Conservation (phyloP, 2,888 invertebrate species). For the Aleiodes leptofemur region DNA sequence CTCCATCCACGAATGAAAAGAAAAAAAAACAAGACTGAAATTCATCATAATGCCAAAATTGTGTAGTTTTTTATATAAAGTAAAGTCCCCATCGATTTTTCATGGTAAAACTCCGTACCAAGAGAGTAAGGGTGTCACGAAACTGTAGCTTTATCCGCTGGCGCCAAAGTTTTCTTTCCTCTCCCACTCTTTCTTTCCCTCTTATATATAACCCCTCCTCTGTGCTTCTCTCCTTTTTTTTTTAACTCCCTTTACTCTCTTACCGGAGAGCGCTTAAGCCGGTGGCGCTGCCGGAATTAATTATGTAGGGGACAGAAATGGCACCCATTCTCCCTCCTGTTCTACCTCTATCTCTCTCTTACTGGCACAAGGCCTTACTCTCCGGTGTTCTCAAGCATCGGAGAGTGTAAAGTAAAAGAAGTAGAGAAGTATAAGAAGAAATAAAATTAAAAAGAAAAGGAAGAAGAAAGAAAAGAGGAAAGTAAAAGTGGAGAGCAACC, state of each 20-base stretch:
- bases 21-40: neutral
- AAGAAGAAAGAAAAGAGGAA: conserved; percentile 17
- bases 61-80: conserved; percentile 6
- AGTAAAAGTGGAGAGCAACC: conserved; percentile 53
- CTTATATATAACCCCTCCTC: conserved; percentile 25
- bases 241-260: conserved; percentile 54
- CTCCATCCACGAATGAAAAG: neutral
- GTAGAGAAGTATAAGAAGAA: conserved; percentile 33
- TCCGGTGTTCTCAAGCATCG: conserved; percentile 26
- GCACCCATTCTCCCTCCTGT: conserved; percentile 62
- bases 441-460: conserved; percentile 24
- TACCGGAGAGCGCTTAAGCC: conserved; percentile 68
- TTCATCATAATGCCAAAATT: conserved; percentile 33
- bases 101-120: conserved; percentile 5
- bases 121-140: conserved; percentile 35
- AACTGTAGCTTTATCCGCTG: conserved; percentile 45
- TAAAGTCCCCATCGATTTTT: conserved; percentile 26
- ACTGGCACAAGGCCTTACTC: conserved; percentile 20
- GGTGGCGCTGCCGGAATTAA: conserved; percentile 74
- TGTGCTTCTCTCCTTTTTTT: conserved; percentile 53
- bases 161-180: conserved; percentile 50
- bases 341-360: conserved; percentile 30
- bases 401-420: conserved; percentile 33
- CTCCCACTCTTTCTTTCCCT: conserved; percentile 14
- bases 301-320: conserved; percentile 76